Evolutionary conservation across 2,888 invertebrate genomes (phyloP).

Genomic region (Baccha elongata): DNA sequence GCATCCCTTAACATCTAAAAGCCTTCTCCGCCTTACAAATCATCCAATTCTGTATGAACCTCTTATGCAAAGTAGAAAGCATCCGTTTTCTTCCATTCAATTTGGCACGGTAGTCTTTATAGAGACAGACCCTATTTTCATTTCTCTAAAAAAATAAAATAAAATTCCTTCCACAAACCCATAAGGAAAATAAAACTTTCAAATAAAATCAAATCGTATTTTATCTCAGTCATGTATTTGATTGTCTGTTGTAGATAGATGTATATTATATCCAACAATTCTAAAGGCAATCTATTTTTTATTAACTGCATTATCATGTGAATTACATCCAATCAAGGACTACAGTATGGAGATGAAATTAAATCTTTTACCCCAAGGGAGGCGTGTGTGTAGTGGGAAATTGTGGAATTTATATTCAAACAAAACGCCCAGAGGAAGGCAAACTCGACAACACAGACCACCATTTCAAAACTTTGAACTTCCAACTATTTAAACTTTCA

Average conservation of each 20-base stretch:
- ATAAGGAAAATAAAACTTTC: conserved; percentile 32
- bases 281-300: conserved; percentile 27
- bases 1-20: no score
- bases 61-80: not conserved
- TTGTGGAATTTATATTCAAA: conserved; percentile 28
- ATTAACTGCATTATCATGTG: conserved; percentile 56
- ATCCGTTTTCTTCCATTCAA: conserved; percentile 5
- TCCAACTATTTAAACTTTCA: conserved; percentile 65
- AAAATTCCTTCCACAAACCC: not conserved
- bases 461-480: conserved; percentile 52
- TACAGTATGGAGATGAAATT: conserved; percentile 18
- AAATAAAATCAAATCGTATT: conserved; percentile 38
- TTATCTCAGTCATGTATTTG: conserved; percentile 26
- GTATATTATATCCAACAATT: conserved; percentile 9
- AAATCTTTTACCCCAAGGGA: conserved; percentile 13
- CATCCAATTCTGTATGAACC: no score
- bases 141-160: not conserved
- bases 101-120: not conserved
- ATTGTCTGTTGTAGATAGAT: conserved; percentile 22
- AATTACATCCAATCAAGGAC: conserved; percentile 56
- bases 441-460: conserved; percentile 6
- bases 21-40: no score
- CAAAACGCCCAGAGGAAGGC: conserved; percentile 5
- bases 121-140: not conserved
- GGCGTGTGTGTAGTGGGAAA: not conserved